Evolutionary conservation across 2,797 vertebrate species (phyloP).

Genomic region (Apogon talboti): DNA sequence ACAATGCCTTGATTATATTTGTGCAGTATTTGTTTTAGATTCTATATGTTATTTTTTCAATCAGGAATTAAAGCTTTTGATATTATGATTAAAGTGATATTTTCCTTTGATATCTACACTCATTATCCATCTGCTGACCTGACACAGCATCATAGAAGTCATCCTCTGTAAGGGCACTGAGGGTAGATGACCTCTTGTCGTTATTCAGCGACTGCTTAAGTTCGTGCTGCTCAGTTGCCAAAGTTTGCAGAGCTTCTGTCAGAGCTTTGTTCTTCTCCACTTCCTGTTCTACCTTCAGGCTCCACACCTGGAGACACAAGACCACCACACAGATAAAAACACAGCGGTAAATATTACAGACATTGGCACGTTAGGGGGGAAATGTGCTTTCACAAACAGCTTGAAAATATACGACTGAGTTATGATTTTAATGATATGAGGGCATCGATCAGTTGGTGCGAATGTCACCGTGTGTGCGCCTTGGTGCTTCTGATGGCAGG

Average conservation of each 20-base stretch:
- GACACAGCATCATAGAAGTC: conserved; percentile 94
- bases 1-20: too few species aligned
- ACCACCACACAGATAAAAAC: conserved; percentile 16
- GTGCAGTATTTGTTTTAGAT: too few species aligned
- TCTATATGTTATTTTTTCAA: too few species aligned
- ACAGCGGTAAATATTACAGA: conserved; percentile 10
- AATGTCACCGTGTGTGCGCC: neutral
- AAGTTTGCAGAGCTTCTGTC: conserved; percentile 90
- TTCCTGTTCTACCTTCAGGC: conserved; percentile 91
- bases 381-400: neutral
- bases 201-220: conserved; percentile 87
- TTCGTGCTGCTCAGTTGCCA: conserved; percentile 89
- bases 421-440: conserved; percentile 29
- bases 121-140: conserved; percentile 80
- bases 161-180: conserved; percentile 87
- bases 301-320: conserved; percentile 86
- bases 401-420: conserved; percentile 10
- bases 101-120: too few species aligned
- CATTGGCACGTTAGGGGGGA: neutral
- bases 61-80: too few species aligned
- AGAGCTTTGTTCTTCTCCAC: conserved; percentile 93
- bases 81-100: too few species aligned
- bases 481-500: conserved; percentile 50
- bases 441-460: conserved; percentile 28
- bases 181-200: conserved; percentile 79